These are phyloP conservation scores for Valencia hispanica DNA, from an alignment of 2,797 vertebrate genomes.

Conservation along the genomic window DNA sequence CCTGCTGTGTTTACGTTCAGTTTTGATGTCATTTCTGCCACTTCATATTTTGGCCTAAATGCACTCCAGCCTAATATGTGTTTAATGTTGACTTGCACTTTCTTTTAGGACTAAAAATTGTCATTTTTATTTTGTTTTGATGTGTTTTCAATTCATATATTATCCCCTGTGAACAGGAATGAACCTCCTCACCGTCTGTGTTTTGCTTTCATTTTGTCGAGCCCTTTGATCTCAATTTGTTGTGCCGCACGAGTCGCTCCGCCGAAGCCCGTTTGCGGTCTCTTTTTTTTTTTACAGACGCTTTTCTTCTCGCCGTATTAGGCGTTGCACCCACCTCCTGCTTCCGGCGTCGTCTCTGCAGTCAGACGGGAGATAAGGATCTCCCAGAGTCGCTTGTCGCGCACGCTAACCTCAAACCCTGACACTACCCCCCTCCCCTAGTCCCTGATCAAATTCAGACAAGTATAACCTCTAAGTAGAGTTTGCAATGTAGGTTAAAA, in stretches of 20 bases:
- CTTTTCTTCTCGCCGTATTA: slow-evolving; percentile 57
- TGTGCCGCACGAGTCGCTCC: no score
- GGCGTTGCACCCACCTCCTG: slow-evolving; percentile 39
- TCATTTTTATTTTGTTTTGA: not conserved
- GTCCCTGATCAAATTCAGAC: slow-evolving; percentile 13
- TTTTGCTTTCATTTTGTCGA: slow-evolving; percentile 7
- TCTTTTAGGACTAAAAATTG: not conserved
- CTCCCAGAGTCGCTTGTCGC: slow-evolving; percentile 37
- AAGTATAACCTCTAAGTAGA: slow-evolving; percentile 30
- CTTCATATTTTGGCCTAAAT: slow-evolving; percentile 27
- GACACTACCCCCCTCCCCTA: not conserved
- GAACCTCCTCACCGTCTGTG: slow-evolving; percentile 46
- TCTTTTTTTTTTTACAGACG: slow-evolving; percentile 11
- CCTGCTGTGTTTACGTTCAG: slow-evolving; percentile 24
- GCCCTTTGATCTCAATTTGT: slow-evolving; percentile 5
- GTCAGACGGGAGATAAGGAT: slow-evolving; percentile 40
- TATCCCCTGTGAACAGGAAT: slow-evolving; percentile 48
- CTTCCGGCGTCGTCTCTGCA: slow-evolving; percentile 50
- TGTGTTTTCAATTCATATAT: slow-evolving; percentile 7
- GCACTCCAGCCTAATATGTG: slow-evolving; percentile 16
- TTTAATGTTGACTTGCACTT: slow-evolving; percentile 1
- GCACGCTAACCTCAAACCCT: slow-evolving; percentile 24
- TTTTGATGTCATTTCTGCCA: slow-evolving; percentile 4
- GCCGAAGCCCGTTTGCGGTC: no score
- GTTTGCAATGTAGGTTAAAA: slow-evolving; percentile 57